These are phyloP conservation scores for Arvicanthis niloticus DNA, from an alignment of 2,113 vertebrate species.

Conservation along the genomic window DNA sequence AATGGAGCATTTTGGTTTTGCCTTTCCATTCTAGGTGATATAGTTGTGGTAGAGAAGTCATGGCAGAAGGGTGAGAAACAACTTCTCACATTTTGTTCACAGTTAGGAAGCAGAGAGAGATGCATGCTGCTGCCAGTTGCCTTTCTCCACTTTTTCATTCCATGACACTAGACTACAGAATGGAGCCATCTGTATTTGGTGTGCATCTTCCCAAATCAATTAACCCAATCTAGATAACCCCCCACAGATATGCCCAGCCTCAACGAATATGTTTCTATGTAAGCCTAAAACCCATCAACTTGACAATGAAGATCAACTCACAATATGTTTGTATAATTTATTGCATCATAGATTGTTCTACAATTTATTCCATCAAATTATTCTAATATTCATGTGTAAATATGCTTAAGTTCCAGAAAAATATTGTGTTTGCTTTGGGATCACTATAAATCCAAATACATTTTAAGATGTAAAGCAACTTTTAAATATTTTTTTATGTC, in stretches of 20 bases:
- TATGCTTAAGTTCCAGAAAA: background rate
- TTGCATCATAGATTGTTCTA: too few relatives aligned
- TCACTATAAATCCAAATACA: background rate
- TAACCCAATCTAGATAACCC: background rate
- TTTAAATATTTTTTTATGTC: constrained; percentile 19
- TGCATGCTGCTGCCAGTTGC: background rate
- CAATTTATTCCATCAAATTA: background rate
- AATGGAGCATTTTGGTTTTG: background rate
- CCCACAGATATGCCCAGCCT: background rate
- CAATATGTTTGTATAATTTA: background rate
- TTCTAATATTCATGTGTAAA: constrained; percentile 12
- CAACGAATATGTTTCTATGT: background rate
- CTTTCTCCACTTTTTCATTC: background rate
- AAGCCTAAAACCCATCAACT: background rate
- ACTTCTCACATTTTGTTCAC: too few relatives aligned
- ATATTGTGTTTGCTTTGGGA: background rate
- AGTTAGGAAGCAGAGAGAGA: background rate
- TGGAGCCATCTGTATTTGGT: background rate
- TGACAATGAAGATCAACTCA: background rate
- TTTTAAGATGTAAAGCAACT: constrained; percentile 7
- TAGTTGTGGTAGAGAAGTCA: background rate
- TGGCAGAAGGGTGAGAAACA: background rate
- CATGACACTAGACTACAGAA: background rate
- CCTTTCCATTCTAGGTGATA: background rate
- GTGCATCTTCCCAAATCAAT: background rate